Evolutionary conservation across 2,888 invertebrate genomes (phyloP).

Genomic region (Thysanoteuthis rhombus): DNA sequence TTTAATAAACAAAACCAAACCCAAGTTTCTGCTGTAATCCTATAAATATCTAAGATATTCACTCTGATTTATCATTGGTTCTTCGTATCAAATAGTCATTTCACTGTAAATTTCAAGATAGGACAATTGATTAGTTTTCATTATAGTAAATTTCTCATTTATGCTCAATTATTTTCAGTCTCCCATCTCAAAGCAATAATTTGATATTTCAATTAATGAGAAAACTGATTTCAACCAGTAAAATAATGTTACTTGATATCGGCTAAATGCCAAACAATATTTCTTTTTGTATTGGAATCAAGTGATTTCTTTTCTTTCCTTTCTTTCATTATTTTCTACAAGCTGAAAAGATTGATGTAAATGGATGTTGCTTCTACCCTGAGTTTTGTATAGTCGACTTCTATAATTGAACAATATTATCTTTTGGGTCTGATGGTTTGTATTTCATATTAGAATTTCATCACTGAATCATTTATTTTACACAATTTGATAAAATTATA

Average conservation of each 20-base stretch:
- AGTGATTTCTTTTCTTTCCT: no score
- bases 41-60: neutral
- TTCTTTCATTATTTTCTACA: no score
- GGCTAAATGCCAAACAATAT: neutral
- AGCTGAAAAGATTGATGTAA: no score
- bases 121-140: neutral
- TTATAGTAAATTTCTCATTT: neutral
- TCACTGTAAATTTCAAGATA: no score
- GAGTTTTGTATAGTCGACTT: neutral
- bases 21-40: no score
- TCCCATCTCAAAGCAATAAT: neutral
- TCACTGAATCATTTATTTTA: neutral
- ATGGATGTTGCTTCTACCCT: no score
- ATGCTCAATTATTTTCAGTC: no score
- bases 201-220: neutral
- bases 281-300: no score
- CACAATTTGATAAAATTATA: neutral
- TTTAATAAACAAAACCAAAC: neutral
- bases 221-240: neutral
- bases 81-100: no score
- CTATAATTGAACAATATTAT: neutral
- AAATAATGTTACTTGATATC: neutral
- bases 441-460: neutral
- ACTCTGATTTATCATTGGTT: neutral
- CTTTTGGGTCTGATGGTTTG: neutral